These are phyloP conservation scores for Plotosus lineatus DNA, from an alignment of 2,113 vertebrate genomes.

Conservation along the genomic window DNA sequence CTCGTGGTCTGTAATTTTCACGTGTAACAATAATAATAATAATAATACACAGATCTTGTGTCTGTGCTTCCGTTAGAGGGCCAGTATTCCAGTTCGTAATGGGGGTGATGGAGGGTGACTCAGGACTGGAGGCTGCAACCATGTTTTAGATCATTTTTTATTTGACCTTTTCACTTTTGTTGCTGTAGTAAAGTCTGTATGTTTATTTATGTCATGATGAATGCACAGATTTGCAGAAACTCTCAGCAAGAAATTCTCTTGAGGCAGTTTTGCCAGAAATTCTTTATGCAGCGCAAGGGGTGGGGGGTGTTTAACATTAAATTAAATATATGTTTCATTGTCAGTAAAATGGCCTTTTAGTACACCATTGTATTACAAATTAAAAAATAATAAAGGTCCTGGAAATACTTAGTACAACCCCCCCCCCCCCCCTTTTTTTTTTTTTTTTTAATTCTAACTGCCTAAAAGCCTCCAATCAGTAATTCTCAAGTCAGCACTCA, in stretches of 20 bases:
- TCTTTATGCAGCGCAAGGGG: no score
- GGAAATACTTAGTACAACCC: not conserved
- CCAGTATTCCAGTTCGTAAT: not conserved
- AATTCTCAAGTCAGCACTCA: conserved; percentile 26
- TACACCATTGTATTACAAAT: not conserved
- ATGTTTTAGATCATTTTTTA: conserved; percentile 19
- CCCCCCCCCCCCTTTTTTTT: conserved; percentile 11
- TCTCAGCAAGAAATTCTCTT: not conserved
- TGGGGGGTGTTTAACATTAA: no score
- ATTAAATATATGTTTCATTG: not conserved
- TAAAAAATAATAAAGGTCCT: not conserved
- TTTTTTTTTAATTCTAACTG: not conserved
- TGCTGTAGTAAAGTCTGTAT: conserved; percentile 1
- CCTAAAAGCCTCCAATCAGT: conserved; percentile 32
- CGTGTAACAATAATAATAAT: not conserved
- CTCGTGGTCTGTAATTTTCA: no score
- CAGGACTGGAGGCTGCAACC: conserved; percentile 5
- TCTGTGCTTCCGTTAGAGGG: not conserved
- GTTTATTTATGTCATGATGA: not conserved
- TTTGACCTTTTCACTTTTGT: conserved; percentile 36
- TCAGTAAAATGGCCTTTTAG: not conserved
- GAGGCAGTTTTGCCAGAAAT: not conserved
- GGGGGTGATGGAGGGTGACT: no score
- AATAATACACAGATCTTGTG: not conserved
- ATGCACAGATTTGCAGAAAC: not conserved